These are phyloP conservation scores for Helicolenus hilgendorfi DNA, from an alignment of 2,797 vertebrate species.

Conservation along the genomic window DNA sequence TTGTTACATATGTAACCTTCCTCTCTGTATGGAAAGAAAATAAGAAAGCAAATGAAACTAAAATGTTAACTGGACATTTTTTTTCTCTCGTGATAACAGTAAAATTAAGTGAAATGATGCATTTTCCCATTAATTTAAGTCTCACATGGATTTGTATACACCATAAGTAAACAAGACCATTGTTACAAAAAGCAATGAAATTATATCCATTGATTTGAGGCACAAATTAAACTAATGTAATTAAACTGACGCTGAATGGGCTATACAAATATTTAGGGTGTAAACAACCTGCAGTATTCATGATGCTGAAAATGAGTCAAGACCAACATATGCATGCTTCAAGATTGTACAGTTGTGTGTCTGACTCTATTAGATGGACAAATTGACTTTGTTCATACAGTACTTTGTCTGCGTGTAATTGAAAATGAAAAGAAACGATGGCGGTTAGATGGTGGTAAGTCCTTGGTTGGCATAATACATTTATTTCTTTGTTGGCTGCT, in stretches of 20 bases:
- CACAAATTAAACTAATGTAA: slow-evolving; percentile 60
- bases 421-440: slow-evolving; percentile 20
- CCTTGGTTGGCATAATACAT: slow-evolving; percentile 2
- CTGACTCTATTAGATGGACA: slow-evolving; percentile 14
- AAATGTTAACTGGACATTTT: not conserved
- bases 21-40: not conserved
- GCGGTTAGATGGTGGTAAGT: slow-evolving; percentile 10
- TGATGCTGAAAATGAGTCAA: slow-evolving; percentile 26
- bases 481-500: not conserved
- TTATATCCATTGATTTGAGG: slow-evolving; percentile 51
- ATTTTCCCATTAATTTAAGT: slow-evolving; percentile 47
- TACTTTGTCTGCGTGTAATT: slow-evolving; percentile 13
- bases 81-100: not conserved
- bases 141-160: slow-evolving; percentile 25
- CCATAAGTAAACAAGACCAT: slow-evolving; percentile 44
- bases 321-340: slow-evolving; percentile 19
- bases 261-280: not conserved
- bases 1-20: not conserved
- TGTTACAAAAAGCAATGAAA: slow-evolving; percentile 49
- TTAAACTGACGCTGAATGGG: slow-evolving; percentile 54
- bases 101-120: not conserved
- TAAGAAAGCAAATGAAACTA: not conserved
- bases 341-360: slow-evolving; percentile 37
- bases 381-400: slow-evolving; percentile 9
- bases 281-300: slow-evolving; percentile 46